phyloP scores from a whole-genome alignment of 1,140 invertebrate genomes.

The Drosophila novamexicana region DNA sequence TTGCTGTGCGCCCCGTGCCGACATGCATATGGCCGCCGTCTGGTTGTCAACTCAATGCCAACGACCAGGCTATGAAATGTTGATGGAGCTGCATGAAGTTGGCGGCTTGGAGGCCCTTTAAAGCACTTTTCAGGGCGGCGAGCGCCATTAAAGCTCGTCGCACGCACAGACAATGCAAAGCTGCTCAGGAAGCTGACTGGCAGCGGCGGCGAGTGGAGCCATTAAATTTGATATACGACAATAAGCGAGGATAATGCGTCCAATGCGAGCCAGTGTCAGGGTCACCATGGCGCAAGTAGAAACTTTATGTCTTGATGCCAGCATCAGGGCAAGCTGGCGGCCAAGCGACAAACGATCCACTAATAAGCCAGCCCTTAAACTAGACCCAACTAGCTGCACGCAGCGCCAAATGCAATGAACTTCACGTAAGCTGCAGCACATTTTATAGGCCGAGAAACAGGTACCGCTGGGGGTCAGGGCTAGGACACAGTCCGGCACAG shows the following conservation, averaged over 20 bases:
- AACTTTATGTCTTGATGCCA: slow-evolving; percentile 34
- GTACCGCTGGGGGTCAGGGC: background rate
- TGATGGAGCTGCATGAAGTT: background rate
- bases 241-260: slow-evolving; percentile 75
- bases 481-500: background rate
- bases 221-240: slow-evolving; percentile 80
- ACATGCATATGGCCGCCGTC: slow-evolving; percentile 45
- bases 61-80: slow-evolving; percentile 8
- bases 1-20: slow-evolving; percentile 19
- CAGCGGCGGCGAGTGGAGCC: slow-evolving; percentile 53
- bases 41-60: slow-evolving; percentile 33
- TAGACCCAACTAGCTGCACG: background rate
- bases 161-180: slow-evolving; percentile 53
- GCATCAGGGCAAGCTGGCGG: slow-evolving; percentile 21
- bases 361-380: slow-evolving; percentile 15
- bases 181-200: slow-evolving; percentile 48
- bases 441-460: background rate
- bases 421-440: slow-evolving; percentile 48
- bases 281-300: slow-evolving; percentile 10
- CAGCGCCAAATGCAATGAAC: slow-evolving; percentile 19
- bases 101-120: slow-evolving; percentile 27
- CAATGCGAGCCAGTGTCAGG: slow-evolving; percentile 14
- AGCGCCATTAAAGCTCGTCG: slow-evolving; percentile 47
- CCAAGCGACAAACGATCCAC: slow-evolving; percentile 1
- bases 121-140: slow-evolving; percentile 30